Base-by-base conservation (phyloP, 2,888 invertebrate genomes). In the Morpho helenor region DNA sequence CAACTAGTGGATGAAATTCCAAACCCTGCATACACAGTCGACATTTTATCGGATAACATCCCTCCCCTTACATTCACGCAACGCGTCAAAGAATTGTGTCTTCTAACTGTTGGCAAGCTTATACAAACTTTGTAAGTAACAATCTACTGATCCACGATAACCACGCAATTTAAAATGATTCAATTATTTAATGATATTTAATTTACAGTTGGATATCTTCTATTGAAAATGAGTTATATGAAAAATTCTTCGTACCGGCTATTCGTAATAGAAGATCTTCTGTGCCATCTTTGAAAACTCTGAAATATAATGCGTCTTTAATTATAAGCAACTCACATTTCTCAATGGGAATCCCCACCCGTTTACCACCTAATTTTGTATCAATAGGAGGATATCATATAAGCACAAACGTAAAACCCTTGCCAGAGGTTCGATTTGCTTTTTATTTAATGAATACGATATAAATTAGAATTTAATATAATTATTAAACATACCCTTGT, bases 321-420 rank as follows among this genome's bases (percentile, higher is more conserved):
- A 48, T 70, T 44, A 56, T 74, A 7, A 66, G 64, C 6, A 74
- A 74, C 42, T 65, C 71, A 46, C 65, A 70, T n/a, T 64, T 56
- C 1, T 64, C 66, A 1, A 23, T 77, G 10, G 77, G 80, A 2
- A 59, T 53, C 7, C 60, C 81, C 2, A 61, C 63, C 1, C 69
- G 69, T 7, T 46, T 82, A n/a, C 86, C 84, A 2, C 78, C 75
- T 48, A 77, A 63, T 42, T 82, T 77, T 49, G 79, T 75, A 54
- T 54, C 68, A 3, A 61, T 84, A 16, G 82, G 75, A 39, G 84
- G 84, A 8, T 83, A 77, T 49, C 83, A 85, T 55, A 77, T 84
- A 10, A 69, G 79, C 2, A 66, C 71, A 0, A 56, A 67, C 2
- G 57, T 75, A 0, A 67, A 73, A n/a, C 77, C 82, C 7, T 66